phyloP scores from a whole-genome alignment of 1,140 invertebrate genomes.

The Musca vetustissima region DNA sequence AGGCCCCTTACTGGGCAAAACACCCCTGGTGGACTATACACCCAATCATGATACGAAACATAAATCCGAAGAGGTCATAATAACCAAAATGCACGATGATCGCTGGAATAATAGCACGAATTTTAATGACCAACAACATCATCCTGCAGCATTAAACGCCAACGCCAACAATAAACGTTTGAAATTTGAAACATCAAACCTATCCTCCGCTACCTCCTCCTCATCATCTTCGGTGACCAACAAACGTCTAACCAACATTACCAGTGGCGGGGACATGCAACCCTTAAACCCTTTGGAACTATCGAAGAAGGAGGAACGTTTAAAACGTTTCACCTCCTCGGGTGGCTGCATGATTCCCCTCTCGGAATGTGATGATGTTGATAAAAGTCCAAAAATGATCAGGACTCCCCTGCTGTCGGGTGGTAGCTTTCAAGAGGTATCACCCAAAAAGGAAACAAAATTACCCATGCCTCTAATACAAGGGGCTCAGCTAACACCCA shows the following conservation, averaged over 20 bases:
- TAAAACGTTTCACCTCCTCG: slow-evolving; percentile 47
- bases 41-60: slow-evolving; percentile 32
- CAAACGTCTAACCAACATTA: slow-evolving; percentile 14
- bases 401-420: slow-evolving; percentile 47
- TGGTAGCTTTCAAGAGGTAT: slow-evolving; percentile 51
- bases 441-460: slow-evolving; percentile 36
- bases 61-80: slow-evolving; percentile 45
- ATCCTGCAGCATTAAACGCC: not conserved
- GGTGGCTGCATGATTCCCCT: slow-evolving; percentile 52
- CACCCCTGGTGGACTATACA: slow-evolving; percentile 68
- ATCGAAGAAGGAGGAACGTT: slow-evolving; percentile 42
- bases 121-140: not conserved
- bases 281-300: slow-evolving; percentile 2
- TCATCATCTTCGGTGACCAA: no score
- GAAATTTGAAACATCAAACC: not conserved
- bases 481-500: slow-evolving; percentile 59
- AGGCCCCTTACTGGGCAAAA: slow-evolving; percentile 76
- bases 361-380: slow-evolving; percentile 48
- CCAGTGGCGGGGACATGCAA: slow-evolving; percentile 31
- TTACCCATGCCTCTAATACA: not conserved
- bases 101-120: slow-evolving; percentile 6
- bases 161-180: not conserved
- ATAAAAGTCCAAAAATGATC: slow-evolving; percentile 52
- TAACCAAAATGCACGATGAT: slow-evolving; percentile 54
- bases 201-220: not conserved